These are phyloP conservation scores for Enteromius mattozi DNA, from an alignment of 2,797 vertebrate genomes.

Conservation along the genomic window DNA sequence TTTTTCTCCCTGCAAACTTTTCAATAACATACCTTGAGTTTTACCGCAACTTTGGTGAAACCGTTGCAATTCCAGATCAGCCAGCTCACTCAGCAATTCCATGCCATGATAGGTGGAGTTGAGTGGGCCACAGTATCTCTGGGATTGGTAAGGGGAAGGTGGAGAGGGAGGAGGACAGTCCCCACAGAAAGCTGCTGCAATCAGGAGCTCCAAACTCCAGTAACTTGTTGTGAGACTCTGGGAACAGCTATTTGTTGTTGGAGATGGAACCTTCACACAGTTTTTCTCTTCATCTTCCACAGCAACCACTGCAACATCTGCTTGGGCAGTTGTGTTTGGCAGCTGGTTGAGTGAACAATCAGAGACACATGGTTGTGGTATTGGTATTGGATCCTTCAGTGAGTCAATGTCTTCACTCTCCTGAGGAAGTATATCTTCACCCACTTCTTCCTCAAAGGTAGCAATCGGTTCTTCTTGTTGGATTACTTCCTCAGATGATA, in stretches of 20 bases:
- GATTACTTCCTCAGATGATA: constrained; percentile 66
- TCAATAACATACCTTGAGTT: constrained; percentile 75
- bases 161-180: constrained; percentile 78
- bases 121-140: constrained; percentile 58
- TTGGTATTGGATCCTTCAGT: constrained; percentile 66
- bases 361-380: constrained; percentile 60
- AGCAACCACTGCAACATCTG: constrained; percentile 44
- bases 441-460: constrained; percentile 73
- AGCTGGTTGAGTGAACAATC: constrained; percentile 63
- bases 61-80: constrained; percentile 87
- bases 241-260: constrained; percentile 43
- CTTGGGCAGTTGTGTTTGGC: constrained; percentile 54
- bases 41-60: constrained; percentile 73
- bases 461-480: constrained; percentile 70
- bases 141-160: constrained; percentile 67
- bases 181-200: constrained; percentile 87
- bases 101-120: constrained; percentile 85
- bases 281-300: constrained; percentile 54
- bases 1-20: background rate
- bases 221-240: constrained; percentile 73
- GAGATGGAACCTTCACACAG: constrained; percentile 63
- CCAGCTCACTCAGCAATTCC: constrained; percentile 92
- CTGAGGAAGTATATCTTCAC: constrained; percentile 59
- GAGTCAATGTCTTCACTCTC: constrained; percentile 48
- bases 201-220: constrained; percentile 89